Base-by-base conservation (phyloP, 1,140 invertebrate species). In the Charaxes varanes region DNA sequence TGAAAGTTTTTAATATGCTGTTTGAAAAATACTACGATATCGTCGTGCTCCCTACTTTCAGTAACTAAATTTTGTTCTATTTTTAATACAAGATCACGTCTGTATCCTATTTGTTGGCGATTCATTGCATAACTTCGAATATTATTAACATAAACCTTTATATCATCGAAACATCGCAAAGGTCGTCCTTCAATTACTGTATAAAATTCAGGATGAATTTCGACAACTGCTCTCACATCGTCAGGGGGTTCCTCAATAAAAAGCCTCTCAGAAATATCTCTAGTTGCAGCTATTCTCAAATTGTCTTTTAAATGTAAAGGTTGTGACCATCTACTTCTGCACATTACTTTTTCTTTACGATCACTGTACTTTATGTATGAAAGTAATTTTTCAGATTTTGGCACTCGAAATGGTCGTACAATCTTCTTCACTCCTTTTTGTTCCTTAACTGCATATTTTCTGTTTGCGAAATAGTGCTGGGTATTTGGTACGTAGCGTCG, bases 131-230 rank as follows among this genome's bases (percentile, higher is more conserved):
- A 85, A 12, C 83, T 71, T 19, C 87, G 70, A 6, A 86, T 78
- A 34, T 90, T 87, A 11, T 85, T 74, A 2, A 89, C 54, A 45
- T 91, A 90, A 5, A 86, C 70, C 33, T 79, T 78, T 21, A 86
- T 79, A 32, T 87, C 87, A 38, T 89, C 86, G 41, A 84, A 85
- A 27, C 87, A 86, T 38, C 86, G 73, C 2, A 87, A 72, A 4
- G 86, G 69, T 10, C 85, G 69, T n/a, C 87, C 88, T 68, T 85
- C 84, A 19, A 90, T 80, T 31, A 88, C 84, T 2, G 80, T 86
- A 49, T 88, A 91, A 62, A 88, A 91, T 44, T 87, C 81, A 1
- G 89, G 88, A 70, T 90, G 88, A 13, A 90, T 84, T 63, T 90
- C 88, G 6, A 86, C 57, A 31, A 88, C 79, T 24, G 85, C 85